Percentiles rank a stretch among this genome's conserved stretches.
phyloP scores from a whole-genome alignment of 2,113 vertebrate genomes.

The Syngnathoides biaculeatus region DNA sequence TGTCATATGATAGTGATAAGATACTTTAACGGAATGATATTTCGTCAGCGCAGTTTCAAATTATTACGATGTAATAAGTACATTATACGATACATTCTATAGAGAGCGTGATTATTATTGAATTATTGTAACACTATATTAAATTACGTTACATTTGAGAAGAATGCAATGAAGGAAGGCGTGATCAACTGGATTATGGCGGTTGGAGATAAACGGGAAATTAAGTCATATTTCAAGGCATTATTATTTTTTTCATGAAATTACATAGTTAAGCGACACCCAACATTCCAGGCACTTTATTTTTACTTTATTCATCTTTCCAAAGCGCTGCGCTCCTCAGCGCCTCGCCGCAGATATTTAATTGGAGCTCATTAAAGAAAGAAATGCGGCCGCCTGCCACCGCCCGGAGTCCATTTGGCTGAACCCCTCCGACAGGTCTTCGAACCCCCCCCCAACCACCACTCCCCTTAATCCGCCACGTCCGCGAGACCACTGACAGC shows the following conservation, averaged over 20 bases:
- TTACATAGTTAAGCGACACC: background rate
- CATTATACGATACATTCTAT: too few relatives aligned
- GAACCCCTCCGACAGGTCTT: constrained; percentile 55
- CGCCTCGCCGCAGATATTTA: constrained; percentile 54
- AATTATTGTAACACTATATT: background rate
- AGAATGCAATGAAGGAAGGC: background rate
- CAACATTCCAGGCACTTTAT: background rate
- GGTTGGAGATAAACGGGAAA: background rate
- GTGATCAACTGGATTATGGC: background rate
- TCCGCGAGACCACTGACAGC: constrained; percentile 52
- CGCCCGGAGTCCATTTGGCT: constrained; percentile 56
- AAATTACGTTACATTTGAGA: background rate
- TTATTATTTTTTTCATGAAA: background rate
- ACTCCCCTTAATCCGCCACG: constrained; percentile 50
- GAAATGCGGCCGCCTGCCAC: constrained; percentile 67
- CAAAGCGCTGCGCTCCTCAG: constrained; percentile 37
- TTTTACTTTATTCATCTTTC: too few relatives aligned
- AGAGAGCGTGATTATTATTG: background rate
- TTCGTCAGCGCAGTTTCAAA: too few relatives aligned
- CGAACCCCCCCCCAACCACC: constrained; percentile 53
- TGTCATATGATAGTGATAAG: background rate
- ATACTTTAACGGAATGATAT: background rate
- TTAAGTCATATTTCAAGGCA: background rate
- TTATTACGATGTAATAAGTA: background rate
- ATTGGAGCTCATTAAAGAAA: constrained; percentile 71